A percentile compares a stretch with the other conserved stretches of the same genome.
phyloP scores from a whole-genome alignment of 2,888 invertebrate species.

The Idaea straminata region DNA sequence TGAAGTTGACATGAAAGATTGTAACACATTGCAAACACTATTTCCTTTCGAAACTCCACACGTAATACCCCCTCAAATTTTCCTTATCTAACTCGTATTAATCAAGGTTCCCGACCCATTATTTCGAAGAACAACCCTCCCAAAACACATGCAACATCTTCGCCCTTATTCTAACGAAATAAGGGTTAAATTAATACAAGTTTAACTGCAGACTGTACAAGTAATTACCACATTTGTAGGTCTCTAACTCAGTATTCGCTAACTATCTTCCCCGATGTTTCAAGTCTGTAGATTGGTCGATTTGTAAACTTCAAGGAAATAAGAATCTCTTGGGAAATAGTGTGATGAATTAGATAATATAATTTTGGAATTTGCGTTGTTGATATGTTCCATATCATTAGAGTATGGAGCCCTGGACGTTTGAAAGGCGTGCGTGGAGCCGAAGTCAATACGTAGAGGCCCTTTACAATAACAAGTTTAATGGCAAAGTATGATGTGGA shows the following conservation, averaged over 20 bases:
- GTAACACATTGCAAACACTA: conserved; percentile 6
- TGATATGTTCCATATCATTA: no score
- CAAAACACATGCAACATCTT: background rate
- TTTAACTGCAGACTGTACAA: conserved; percentile 21
- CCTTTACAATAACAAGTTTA: no score
- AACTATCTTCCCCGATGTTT: background rate
- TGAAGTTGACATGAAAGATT: no score
- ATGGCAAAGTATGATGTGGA: no score
- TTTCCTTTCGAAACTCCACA: conserved; percentile 20
- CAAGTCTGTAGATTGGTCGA: background rate
- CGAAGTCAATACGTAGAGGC: no score
- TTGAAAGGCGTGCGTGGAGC: no score
- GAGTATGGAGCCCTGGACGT: no score
- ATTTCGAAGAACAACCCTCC: conserved; percentile 28
- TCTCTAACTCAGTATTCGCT: conserved; percentile 36
- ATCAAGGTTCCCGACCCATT: conserved; percentile 61
- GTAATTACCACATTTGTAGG: conserved; percentile 73
- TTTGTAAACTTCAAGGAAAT: background rate
- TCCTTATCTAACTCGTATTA: conserved; percentile 64
- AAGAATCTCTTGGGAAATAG: background rate
- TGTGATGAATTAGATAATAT: background rate
- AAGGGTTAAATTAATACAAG: background rate
- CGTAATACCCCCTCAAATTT: conserved; percentile 32
- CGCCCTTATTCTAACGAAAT: background rate
- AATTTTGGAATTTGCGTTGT: background rate